phyloP scores from a whole-genome alignment of 2,113 vertebrate genomes.

The Mus musculus region GRCm39 chr15:77398001-77398500 shows the following conservation, averaged over 20 bases:
- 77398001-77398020: neutral
- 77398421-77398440: neutral
- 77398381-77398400: no score
- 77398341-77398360: neutral
- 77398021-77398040: neutral
- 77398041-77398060: no score
- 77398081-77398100: neutral
- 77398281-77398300: fast-evolving
- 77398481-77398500: neutral
- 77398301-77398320: neutral
- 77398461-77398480: fast-evolving
- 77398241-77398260: neutral
- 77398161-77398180: no score
- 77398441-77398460: neutral
- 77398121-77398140: neutral
- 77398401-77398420: neutral
- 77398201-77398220: neutral
- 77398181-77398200: neutral
- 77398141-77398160: neutral
- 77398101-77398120: neutral
- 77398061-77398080: neutral
- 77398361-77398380: neutral
- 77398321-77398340: neutral
- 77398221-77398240: fast-evolving
- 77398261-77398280: neutral